Conservation (phyloP, 2,113 vertebrate genomes). For the Bos javanicus region DNA sequence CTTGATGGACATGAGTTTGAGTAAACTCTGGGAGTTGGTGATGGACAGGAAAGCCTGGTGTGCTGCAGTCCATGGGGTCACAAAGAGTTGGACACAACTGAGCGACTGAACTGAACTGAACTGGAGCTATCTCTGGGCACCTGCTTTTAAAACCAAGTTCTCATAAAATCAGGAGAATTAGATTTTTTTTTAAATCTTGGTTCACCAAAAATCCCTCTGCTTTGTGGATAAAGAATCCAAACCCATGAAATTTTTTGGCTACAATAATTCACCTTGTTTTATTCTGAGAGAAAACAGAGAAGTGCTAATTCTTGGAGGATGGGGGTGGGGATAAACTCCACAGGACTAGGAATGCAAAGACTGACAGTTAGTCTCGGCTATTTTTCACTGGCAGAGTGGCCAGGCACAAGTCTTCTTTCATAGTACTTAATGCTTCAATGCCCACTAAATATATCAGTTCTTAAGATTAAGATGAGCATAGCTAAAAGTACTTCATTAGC, state of each 20-base stretch:
- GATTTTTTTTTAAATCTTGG: neutral
- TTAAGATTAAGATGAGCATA: neutral
- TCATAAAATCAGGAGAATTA: neutral
- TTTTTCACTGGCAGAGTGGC: neutral
- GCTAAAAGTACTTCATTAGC: neutral
- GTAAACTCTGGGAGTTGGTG: neutral
- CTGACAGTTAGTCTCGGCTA: neutral
- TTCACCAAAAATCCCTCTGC: neutral
- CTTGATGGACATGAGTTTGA: neutral
- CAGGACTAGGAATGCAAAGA: neutral
- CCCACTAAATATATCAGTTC: neutral
- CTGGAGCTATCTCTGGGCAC: neutral
- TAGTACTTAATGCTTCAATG: neutral
- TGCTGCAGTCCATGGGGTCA: neutral
- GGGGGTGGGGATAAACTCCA: neutral
- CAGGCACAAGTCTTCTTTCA: neutral
- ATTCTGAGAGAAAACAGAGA: neutral
- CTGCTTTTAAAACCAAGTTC: slow-evolving; percentile 5
- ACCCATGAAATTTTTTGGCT: neutral
- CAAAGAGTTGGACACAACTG: neutral
- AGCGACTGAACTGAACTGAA: neutral
- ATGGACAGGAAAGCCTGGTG: neutral
- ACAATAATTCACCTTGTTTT: neutral
- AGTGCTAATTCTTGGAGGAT: neutral
- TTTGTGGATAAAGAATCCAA: neutral